Evolutionary conservation across 2,888 invertebrate species (phyloP), one percentile per base, ranked within the genome.

Genomic region (Xestia ashworthii): DNA sequence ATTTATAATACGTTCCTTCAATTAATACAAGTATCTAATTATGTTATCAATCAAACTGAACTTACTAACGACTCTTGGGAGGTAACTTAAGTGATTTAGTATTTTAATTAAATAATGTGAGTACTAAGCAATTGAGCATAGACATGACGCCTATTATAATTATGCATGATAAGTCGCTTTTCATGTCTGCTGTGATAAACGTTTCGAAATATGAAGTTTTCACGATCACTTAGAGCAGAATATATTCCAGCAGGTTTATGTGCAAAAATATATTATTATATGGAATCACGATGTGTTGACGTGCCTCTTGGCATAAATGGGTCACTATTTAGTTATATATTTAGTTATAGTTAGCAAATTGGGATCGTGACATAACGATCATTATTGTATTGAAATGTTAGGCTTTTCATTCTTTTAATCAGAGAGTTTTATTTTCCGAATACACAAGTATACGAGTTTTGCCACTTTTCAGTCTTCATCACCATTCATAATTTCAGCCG

Each of bases 1-100:
- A 65, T 76, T 65, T 38, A 16, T 76, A 46, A 64, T 38, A 71
- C 3, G 8, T 32, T n/a, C n/a, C 44, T 44, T n/a, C 44, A 65
- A 65, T 44, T 65, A 65, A n/a, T n/a, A 32, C 25, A 32, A 53
- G 48, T 16, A 32, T 41, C 16, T 32, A 22, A 53, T 73, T 73
- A 70, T 71, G 32, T 32, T 8, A n/a, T 55, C 22, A 44, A 72
- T 72, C 22, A 44, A 32, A 44, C 44, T 55, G 0, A 14, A 72
- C 32, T 22, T 44, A 44, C 16, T 12, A 53, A 19, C 12, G 12
- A n/a, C 72, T 32, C 44, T 74, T n/a, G 5, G 5, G 38, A 38
- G 14, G n/a, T 0, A 19, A 65, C 6, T n/a, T 41, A 11, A 2
- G 22, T 62, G 22, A 62, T 19, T 44, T 44, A 14, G 19, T n/a